Evolutionary conservation across 1,140 invertebrate species (phyloP).

Genomic region (Geopemphigus sp.): DNA sequence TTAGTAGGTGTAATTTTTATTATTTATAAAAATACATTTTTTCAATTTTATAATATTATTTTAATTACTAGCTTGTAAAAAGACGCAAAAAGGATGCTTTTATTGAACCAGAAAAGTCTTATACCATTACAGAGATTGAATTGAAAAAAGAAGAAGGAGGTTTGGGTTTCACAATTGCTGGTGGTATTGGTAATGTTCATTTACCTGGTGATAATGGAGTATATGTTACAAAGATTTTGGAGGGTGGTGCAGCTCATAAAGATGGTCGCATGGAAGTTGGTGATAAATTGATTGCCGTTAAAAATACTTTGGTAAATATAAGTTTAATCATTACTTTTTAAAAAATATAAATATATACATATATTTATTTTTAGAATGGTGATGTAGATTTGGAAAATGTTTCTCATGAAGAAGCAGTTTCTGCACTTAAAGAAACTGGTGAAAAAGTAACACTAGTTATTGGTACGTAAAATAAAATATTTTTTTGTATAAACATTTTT

Average conservation of each 20-base stretch:
- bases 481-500: neutral
- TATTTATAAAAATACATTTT: neutral
- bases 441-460: constrained; percentile 86
- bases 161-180: constrained; percentile 95
- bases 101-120: constrained; percentile 42
- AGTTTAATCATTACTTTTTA: neutral
- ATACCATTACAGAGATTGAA: constrained; percentile 69
- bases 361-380: constrained; percentile 43
- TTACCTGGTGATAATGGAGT: constrained; percentile 97
- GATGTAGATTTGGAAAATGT: constrained; percentile 76
- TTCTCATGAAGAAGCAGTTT: constrained; percentile 95
- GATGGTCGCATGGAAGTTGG: constrained; percentile 90
- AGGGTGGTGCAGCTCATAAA: constrained; percentile 91
- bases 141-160: constrained; percentile 89
- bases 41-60: neutral
- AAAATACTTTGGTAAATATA: constrained; percentile 81
- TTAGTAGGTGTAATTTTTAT: constrained; percentile 57
- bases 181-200: constrained; percentile 95
- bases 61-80: constrained; percentile 19
- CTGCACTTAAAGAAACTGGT: constrained; percentile 88
- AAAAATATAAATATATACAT: neutral
- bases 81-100: constrained; percentile 36
- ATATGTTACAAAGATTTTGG: constrained; percentile 98
- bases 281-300: constrained; percentile 90
- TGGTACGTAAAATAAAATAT: constrained; percentile 60